Evolutionary conservation across 2,888 invertebrate genomes (phyloP).

Genomic region (Scaptomyza cyrtandrae): DNA sequence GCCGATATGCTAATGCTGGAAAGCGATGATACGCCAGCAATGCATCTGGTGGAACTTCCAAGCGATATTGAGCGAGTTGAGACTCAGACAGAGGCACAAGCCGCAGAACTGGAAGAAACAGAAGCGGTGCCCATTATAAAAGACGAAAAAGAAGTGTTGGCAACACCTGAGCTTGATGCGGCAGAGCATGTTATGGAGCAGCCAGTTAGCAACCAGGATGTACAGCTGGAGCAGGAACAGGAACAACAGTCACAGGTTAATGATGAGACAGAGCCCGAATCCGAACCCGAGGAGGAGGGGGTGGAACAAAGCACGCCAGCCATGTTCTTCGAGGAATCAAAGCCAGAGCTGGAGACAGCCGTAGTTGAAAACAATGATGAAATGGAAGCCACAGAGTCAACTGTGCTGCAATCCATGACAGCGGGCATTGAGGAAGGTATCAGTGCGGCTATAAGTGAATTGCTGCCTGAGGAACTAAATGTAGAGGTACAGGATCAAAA

Average conservation of each 20-base stretch:
- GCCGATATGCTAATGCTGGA: constrained; percentile 82
- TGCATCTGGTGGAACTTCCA: constrained; percentile 71
- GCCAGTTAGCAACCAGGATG: too few species aligned
- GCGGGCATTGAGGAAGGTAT: constrained; percentile 62
- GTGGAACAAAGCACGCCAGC: constrained; percentile 15
- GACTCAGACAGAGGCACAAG: constrained; percentile 27
- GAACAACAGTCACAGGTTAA: constrained; percentile 13
- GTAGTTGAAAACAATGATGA: constrained; percentile 39
- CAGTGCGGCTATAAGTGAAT: constrained; percentile 50
- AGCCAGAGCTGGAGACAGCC: constrained; percentile 11
- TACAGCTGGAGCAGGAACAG: constrained; percentile 4
- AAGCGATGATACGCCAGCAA: constrained; percentile 70
- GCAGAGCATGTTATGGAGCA: constrained; percentile 65
- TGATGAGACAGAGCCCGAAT: constrained; percentile 5
- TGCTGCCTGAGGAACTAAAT: constrained; percentile 50
- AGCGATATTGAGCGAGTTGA: constrained; percentile 41
- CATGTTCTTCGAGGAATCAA: constrained; percentile 11
- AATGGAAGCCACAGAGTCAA: constrained; percentile 55
- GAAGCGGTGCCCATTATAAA: constrained; percentile 18
- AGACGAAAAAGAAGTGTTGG: constrained; percentile 4
- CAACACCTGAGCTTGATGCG: constrained; percentile 50
- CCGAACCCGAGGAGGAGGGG: not conserved
- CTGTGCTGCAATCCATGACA: constrained; percentile 45
- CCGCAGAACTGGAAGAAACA: constrained; percentile 6
- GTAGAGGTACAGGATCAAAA: constrained; percentile 16